Evolutionary conservation across 2,888 invertebrate species (phyloP).

Genomic region (Graphium colonna): DNA sequence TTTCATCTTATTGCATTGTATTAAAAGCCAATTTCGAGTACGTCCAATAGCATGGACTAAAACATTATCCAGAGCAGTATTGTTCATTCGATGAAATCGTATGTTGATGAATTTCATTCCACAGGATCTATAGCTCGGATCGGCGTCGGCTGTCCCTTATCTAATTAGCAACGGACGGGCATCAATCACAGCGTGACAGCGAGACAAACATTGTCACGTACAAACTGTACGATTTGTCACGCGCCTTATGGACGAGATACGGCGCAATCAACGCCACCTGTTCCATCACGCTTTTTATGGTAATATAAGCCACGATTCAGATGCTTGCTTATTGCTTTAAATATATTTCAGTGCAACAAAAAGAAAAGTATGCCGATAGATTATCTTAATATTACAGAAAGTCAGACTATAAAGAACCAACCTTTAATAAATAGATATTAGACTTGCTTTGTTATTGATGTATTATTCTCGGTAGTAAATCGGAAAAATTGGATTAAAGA

Average conservation of each 20-base stretch:
- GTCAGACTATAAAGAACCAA: too few species aligned
- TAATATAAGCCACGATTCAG: too few species aligned
- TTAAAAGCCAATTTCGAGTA: neutral
- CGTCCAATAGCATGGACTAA: neutral
- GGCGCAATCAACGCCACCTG: constrained; percentile 9
- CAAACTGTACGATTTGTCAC: constrained; percentile 47
- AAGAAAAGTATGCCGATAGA: too few species aligned
- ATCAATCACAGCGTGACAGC: constrained; percentile 46
- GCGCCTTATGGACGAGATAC: constrained; percentile 21
- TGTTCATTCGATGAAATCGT: constrained; percentile 13
- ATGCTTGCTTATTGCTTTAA: too few species aligned
- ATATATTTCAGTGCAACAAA: too few species aligned
- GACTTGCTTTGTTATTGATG: too few species aligned
- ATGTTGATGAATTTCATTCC: neutral
- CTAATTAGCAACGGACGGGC: constrained; percentile 51
- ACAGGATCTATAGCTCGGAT: neutral
- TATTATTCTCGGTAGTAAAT: too few species aligned
- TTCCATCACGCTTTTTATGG: neutral
- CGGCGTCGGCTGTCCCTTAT: constrained; percentile 38
- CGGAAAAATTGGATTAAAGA: too few species aligned
- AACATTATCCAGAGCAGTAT: constrained; percentile 9
- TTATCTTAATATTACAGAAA: too few species aligned
- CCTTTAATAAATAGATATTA: too few species aligned
- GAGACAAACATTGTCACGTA: constrained; percentile 38
- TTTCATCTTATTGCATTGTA: neutral